Percentiles rank a stretch among this genome's conserved stretches.
phyloP scores from a whole-genome alignment of 2,797 vertebrate species.

The Sphenopsis melanotis region DNA sequence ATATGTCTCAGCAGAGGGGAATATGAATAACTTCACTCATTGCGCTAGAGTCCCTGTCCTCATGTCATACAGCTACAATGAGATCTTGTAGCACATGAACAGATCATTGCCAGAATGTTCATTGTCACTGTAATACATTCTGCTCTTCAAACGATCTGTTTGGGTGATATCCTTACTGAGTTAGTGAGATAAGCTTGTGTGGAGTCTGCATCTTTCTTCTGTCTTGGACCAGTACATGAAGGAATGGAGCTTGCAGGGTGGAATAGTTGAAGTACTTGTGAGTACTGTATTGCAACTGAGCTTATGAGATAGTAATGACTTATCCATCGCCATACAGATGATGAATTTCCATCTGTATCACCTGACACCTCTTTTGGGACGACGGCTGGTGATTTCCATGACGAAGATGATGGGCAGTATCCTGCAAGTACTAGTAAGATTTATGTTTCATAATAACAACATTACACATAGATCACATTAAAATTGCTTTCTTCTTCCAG shows the following conservation, averaged over 20 bases:
- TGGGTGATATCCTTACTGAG: neutral
- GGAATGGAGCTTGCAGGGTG: neutral
- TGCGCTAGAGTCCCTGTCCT: neutral
- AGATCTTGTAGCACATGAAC: neutral
- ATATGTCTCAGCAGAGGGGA: neutral
- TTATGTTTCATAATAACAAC: neutral
- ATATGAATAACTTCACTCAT: neutral
- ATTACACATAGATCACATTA: neutral
- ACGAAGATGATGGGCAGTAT: neutral
- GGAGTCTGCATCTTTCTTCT: neutral
- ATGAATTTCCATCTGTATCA: neutral
- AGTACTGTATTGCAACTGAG: neutral
- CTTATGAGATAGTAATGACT: neutral
- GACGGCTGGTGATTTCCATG: neutral
- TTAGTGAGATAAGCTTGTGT: neutral
- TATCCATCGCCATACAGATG: neutral
- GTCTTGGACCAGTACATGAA: neutral
- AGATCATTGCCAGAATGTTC: neutral
- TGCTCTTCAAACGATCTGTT: neutral
- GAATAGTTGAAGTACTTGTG: neutral
- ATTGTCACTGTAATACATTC: neutral
- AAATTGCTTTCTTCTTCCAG: neutral
- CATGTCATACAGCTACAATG: neutral
- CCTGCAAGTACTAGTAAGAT: constrained; percentile 48
- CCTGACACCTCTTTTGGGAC: neutral